These are phyloP conservation scores for Lasioglossum oenotherae DNA, from an alignment of 2,888 invertebrate species.

Conservation along the genomic window DNA sequence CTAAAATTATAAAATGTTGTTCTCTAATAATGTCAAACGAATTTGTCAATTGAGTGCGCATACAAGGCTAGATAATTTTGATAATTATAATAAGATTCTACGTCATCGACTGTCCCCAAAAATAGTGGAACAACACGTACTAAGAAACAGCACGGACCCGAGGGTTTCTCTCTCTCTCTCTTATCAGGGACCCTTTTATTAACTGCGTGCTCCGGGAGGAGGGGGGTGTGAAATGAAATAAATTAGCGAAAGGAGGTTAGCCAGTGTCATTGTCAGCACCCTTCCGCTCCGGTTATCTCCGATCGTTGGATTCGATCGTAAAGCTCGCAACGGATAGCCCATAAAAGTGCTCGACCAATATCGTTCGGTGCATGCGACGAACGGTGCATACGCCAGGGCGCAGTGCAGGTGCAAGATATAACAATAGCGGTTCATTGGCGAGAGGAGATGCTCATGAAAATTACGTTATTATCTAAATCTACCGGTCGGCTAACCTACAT, in stretches of 20 bases:
- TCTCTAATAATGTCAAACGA: neutral
- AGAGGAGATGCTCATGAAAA: conserved; percentile 51
- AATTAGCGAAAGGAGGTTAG: conserved; percentile 41
- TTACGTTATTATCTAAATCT: conserved; percentile 57
- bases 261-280: conserved; percentile 36
- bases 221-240: conserved; percentile 1
- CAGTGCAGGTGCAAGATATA: conserved; percentile 52
- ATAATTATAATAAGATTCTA: too few relatives aligned
- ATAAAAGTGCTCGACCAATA: conserved; percentile 44
- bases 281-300: conserved; percentile 22
- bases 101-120: too few relatives aligned
- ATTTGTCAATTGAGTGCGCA: neutral
- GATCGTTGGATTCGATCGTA: conserved; percentile 49
- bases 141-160: too few relatives aligned
- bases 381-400: conserved; percentile 22
- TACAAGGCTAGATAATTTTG: too few relatives aligned
- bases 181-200: neutral
- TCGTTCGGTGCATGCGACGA: conserved; percentile 39
- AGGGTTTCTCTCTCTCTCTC: too few relatives aligned
- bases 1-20: neutral
- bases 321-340: conserved; percentile 30
- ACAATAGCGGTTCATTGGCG: conserved; percentile 48
- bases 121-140: too few relatives aligned
- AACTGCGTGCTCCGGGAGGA: neutral
- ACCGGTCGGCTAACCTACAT: conserved; percentile 16